Evolutionary conservation across 2,888 invertebrate species (phyloP).

Genomic region (Pinctada fucata): DNA sequence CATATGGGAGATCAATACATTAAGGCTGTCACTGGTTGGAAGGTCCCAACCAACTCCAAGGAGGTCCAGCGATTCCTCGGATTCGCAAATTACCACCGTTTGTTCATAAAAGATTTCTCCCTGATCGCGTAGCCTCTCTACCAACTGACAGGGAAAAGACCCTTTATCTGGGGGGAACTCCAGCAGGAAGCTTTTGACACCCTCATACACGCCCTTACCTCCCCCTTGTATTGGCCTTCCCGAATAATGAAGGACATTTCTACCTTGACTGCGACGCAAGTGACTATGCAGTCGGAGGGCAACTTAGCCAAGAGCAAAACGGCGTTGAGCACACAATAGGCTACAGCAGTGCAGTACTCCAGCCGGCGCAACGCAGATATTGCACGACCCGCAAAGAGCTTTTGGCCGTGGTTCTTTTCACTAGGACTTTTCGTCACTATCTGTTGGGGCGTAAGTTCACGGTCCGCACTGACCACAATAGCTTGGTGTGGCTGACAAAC

Average conservation of each 20-base stretch:
- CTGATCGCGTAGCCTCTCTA: constrained; percentile 20
- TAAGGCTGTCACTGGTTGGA: constrained; percentile 15
- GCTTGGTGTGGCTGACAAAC: background rate
- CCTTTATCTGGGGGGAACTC: constrained; percentile 8
- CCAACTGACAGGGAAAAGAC: constrained; percentile 16
- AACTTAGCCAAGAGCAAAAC: constrained; percentile 30
- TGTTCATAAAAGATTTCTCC: constrained; percentile 20
- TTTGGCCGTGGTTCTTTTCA: constrained; percentile 45
- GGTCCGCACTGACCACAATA: background rate
- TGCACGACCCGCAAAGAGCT: constrained; percentile 50
- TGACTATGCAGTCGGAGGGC: constrained; percentile 29
- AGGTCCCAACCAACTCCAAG: constrained; percentile 10
- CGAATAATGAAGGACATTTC: constrained; percentile 16
- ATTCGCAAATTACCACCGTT: constrained; percentile 33
- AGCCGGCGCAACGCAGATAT: constrained; percentile 18
- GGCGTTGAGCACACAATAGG: constrained; percentile 34
- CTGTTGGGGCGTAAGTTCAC: constrained; percentile 25
- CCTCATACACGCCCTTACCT: constrained; percentile 19
- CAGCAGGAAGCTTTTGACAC: constrained; percentile 33
- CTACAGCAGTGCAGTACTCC: background rate
- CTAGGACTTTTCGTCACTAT: constrained; percentile 45
- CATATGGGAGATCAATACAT: background rate
- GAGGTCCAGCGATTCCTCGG: constrained; percentile 37
- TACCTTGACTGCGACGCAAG: constrained; percentile 31
- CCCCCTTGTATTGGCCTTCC: constrained; percentile 27